Evolutionary conservation across 2,113 vertebrate species (phyloP), one percentile per base, ranked within the genome.

Genomic region (Apteryx mantelli): DNA sequence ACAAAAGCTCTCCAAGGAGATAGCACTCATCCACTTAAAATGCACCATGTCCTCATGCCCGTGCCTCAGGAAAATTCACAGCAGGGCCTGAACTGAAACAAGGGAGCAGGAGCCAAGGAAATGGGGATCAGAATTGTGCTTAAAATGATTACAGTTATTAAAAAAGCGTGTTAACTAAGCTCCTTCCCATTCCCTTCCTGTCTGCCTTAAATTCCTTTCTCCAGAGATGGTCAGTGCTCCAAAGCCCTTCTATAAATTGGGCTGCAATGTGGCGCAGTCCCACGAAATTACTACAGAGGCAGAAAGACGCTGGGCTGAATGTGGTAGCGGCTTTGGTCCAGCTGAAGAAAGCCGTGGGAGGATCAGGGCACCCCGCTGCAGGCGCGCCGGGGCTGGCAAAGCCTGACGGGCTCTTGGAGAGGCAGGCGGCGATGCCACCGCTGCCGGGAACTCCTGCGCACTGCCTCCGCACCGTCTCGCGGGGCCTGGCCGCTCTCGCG

Each of bases 111-210:
- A 38, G 53, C 82, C 75, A 6, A 79, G 12, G 1, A 77, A 81
- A 66, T 38, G 14, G 58, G 66, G 91, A 69, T 93, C 95, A 66
- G 26, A 88, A 79, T 42, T 77, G 40, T 11, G 19, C 85, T 74
- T 21, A 22, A 32, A 92, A 60, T 80, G 95, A 91, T 96, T 94
- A 91, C 82, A 74, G 90, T 63, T 93, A 76, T 88, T 91, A 93
- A 90, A 94, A 96, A 89, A 89, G 95, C 85, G 10, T 32, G 56
- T 58, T 86, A 77, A 85, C 50, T 94, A 96, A 96, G 93, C 91
- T 66, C 58, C 82, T 88, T 88, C 85, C 75, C 53, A 50, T 70
- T 88, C 58, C 78, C 94, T 76, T 96, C 91, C 95, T 95, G 90
- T 91, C 85, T 38, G 13, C 85, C 85, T 94, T 82, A 96, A 79